Evolutionary conservation across 2,888 invertebrate genomes (phyloP), one percentile per base, ranked within the genome.

Genomic region (Unio delphinus): DNA sequence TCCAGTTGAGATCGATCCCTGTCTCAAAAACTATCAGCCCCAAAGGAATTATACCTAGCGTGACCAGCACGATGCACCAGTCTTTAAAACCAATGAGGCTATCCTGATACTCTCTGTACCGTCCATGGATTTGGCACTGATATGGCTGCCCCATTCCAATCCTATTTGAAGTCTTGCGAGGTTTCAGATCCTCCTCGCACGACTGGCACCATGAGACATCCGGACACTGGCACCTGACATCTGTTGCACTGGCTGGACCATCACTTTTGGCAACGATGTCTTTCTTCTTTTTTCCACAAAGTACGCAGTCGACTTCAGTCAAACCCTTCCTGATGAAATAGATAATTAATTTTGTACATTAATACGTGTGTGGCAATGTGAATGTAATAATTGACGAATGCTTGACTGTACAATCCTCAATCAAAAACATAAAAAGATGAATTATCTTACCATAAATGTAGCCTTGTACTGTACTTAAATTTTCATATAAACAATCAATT

Each of bases 1-100:
- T 85, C 89, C 89, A 89, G 74, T 86, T 86, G 18, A 89, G 80
- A 71, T 87, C 86, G 34, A 89, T 86, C 15, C 87, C 86, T 5
- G 85, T 81, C 65, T 82, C 82, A 73, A 87, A 86, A 61, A 88
- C 80, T 7, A 87, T 75, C 57, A 89, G 79, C 3, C 86, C 86
- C 6, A 88, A 80, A 0, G 89, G 87, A n/a, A 89, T 83, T 58
- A 87, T 86, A 20, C 80, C 78, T 20, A 88, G 78, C 2, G 87
- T 88, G 11, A 86, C 86, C 81, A 83, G 81, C 26, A 89, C 83
- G 60, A 89, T 88, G 65, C 87, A 86, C 87, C 87, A 88, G 75
- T 87, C 88, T 76, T 88, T 89, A 67, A 86, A 85, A 61, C 82
- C 79, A 34, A 86, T 85, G 66, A 87, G 74, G 66, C 81, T 81